Percentiles rank a stretch among this genome's conserved stretches.
Evolutionary conservation across 2,113 vertebrate species (phyloP).

Genomic region (Phylloscopus trochiloides): DNA sequence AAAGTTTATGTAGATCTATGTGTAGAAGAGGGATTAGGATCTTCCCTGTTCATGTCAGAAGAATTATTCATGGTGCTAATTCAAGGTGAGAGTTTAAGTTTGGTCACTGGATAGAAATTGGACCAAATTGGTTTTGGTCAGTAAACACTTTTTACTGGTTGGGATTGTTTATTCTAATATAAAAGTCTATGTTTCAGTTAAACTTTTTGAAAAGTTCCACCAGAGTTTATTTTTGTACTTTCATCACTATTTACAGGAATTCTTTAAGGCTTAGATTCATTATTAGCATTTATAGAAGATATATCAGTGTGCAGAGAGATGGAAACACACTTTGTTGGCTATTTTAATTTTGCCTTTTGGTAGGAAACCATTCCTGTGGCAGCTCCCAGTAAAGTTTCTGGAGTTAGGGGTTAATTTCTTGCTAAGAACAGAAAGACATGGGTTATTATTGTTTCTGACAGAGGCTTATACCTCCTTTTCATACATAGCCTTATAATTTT

Average conservation of each 20-base stretch:
- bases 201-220: neutral
- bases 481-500: neutral
- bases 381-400: neutral
- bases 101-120: slow-evolving; percentile 50
- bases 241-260: neutral
- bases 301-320: neutral
- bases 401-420: neutral
- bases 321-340: neutral
- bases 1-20: slow-evolving; percentile 69
- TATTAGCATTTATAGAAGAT: neutral
- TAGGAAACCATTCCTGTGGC: neutral
- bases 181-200: neutral
- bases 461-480: neutral
- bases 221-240: neutral
- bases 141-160: slow-evolving; percentile 15
- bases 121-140: slow-evolving; percentile 27
- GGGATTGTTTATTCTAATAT: slow-evolving; percentile 9
- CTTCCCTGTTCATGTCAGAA: slow-evolving; percentile 59
- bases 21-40: slow-evolving; percentile 59
- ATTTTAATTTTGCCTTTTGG: neutral
- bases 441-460: neutral
- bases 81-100: slow-evolving; percentile 65
- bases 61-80: slow-evolving; percentile 46
- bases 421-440: neutral
- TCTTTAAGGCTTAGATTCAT: neutral